phyloP scores from a whole-genome alignment of 1,140 invertebrate genomes.

The Anastrepha ludens region DNA sequence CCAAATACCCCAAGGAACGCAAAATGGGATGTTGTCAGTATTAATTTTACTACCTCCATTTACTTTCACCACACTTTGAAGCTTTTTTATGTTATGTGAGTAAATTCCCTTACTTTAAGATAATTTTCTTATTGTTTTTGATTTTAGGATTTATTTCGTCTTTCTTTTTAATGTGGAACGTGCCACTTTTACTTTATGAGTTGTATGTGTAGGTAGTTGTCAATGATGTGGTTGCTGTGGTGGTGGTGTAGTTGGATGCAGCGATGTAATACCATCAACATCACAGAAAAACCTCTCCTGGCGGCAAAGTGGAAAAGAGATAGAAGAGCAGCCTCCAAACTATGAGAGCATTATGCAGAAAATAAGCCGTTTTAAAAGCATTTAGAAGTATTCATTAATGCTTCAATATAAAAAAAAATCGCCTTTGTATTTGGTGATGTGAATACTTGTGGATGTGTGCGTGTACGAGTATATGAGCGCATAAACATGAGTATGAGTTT shows the following conservation, averaged over 20 bases:
- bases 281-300: background rate
- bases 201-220: background rate
- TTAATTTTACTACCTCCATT: background rate
- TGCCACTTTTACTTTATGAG: conserved; percentile 1
- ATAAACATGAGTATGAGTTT: background rate
- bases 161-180: background rate
- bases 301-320: background rate
- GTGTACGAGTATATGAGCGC: background rate
- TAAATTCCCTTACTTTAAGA: background rate
- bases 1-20: too few species aligned
- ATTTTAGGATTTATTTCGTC: background rate
- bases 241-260: background rate
- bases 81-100: conserved; percentile 20
- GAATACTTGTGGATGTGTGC: background rate
- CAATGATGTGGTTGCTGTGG: conserved; percentile 8
- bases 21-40: background rate
- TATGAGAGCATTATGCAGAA: background rate
- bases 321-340: background rate
- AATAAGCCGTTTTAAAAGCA: too few species aligned
- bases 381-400: too few species aligned
- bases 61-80: background rate
- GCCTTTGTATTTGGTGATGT: background rate
- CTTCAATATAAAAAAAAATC: too few species aligned
- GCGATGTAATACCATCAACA: background rate
- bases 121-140: background rate